Base-by-base conservation (phyloP, 2,888 invertebrate genomes). In the Scelioninae gen. 1 region DNA sequence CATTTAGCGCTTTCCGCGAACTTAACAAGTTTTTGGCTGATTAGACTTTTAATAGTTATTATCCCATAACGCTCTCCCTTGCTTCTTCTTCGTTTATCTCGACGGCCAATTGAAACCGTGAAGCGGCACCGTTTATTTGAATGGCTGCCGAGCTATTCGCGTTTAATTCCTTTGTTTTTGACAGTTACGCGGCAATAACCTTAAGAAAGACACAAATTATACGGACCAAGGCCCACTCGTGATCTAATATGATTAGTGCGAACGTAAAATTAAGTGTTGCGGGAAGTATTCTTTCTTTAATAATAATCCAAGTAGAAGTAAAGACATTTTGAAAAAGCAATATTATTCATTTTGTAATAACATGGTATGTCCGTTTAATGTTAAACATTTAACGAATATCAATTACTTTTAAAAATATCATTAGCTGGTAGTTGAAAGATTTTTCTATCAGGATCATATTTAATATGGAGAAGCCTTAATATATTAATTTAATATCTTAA, bases 41-140 rank as follows among this genome's bases (percentile, higher is more conserved):
- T 88, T 86, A 86, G 84, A 88, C 82, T 86, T 88, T 88, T 86
- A 86, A 87, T 86, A 79, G 85, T 86, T 84, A 86, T 86, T 86
- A 85, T 85, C 65, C 62, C 75, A 84, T 82, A 85, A 83, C 72
- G 69, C 66, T 69, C 58, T 63, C 65, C 34, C 62, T 47, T 13
- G 53, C 75, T 56, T 60, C 49, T 68, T 72, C 75, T 75, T 78
- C 80, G 83, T 86, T 86, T 83, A 85, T 86, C 83, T 82, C 66
- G 51, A 55, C 40, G 63, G 69, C 81, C 82, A 84, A 85, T 84
- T 82, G 85, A 85, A 86, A 86, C 84, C 75, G 81, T 58, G 63
- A 81, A 63, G 80, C 68, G 53, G 74, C 49, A 55, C 76, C 80
- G 79, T 86, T 86, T 84, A 78, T 82, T 58, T 43, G 69, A 78